A percentile compares a stretch with the other conserved stretches of the same genome.
Conservation (phyloP, 2,797 vertebrate genomes). For the Labeo calbasu region DNA sequence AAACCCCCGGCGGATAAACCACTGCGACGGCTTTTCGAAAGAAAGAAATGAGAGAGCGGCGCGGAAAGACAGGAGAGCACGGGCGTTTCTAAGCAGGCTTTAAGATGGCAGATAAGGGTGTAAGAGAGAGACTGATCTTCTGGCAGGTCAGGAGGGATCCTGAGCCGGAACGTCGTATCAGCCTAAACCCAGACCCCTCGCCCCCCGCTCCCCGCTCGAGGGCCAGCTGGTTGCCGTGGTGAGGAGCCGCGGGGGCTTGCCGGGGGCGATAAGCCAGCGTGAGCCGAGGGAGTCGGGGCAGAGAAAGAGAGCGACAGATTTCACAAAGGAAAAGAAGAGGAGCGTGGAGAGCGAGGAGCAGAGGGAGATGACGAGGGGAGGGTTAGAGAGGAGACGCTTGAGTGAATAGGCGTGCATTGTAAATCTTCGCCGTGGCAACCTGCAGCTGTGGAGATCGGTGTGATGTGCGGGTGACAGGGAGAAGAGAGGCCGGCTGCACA, state of each 20-base stretch:
- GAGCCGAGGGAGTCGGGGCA: constrained; percentile 73
- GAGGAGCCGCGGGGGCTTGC: constrained; percentile 81
- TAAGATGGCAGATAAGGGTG: constrained; percentile 67
- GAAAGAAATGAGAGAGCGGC: constrained; percentile 29
- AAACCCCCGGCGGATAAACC: constrained; percentile 53
- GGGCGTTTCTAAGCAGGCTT: constrained; percentile 64
- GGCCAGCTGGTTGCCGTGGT: constrained; percentile 61
- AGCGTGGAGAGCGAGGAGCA: constrained; percentile 42
- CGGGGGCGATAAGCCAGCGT: constrained; percentile 86
- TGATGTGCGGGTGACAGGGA: constrained; percentile 88
- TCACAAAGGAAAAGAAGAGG: constrained; percentile 62
- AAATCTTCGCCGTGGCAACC: constrained; percentile 95
- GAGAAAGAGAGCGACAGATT: constrained; percentile 53
- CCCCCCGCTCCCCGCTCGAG: constrained; percentile 42
- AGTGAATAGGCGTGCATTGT: constrained; percentile 91
- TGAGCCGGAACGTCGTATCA: constrained; percentile 68
- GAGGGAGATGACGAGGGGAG: constrained; percentile 54
- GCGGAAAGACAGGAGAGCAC: constrained; percentile 39
- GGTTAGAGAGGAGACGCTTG: constrained; percentile 79
- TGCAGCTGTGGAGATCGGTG: constrained; percentile 85
- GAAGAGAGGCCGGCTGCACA: constrained; percentile 68
- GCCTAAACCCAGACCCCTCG: constrained; percentile 76
- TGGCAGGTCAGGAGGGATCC: constrained; percentile 63
- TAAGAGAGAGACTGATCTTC: constrained; percentile 65
- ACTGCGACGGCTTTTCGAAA: constrained; percentile 47